Percentiles rank a stretch among this genome's conserved stretches.
phyloP scores from a whole-genome alignment of 2,888 invertebrate species.

The Malachius bipustulatus region DNA sequence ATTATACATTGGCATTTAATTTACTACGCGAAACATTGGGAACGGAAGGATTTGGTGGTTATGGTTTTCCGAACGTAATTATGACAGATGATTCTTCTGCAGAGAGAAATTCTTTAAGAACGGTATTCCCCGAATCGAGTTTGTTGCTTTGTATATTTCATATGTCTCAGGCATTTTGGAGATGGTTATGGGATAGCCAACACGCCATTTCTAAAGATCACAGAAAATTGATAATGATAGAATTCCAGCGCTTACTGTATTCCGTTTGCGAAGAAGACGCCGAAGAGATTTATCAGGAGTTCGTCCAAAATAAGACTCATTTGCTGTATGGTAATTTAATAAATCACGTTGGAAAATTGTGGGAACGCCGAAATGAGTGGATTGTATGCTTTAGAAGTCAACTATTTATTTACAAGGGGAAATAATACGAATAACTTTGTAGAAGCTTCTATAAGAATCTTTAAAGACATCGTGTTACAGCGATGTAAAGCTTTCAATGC shows the following conservation, averaged over 20 bases:
- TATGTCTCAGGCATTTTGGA: constrained; percentile 3
- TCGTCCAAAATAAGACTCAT: background rate
- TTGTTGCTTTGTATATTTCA: constrained; percentile 8
- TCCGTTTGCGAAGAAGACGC: background rate
- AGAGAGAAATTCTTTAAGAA: constrained; percentile 4
- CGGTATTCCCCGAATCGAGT: constrained; percentile 10
- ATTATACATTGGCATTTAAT: constrained; percentile 10
- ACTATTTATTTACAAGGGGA: constrained; percentile 14
- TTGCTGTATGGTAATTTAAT: constrained; percentile 2
- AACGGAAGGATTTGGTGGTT: constrained; percentile 3
- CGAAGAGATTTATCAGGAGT: constrained; percentile 3
- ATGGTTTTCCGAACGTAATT: constrained; percentile 10
- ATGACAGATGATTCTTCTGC: constrained; percentile 8
- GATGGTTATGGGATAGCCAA: constrained; percentile 2
- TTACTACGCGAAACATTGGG: constrained; percentile 6
- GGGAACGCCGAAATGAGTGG: constrained; percentile 14
- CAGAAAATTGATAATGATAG: constrained; percentile 1
- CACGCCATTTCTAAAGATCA: constrained; percentile 2
- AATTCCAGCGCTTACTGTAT: constrained; percentile 2
- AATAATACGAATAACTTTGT: constrained; percentile 18
- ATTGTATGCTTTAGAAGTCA: constrained; percentile 14
- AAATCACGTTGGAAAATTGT: background rate
- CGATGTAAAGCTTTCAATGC: constrained; percentile 18
- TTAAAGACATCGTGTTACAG: constrained; percentile 16
- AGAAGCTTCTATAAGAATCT: constrained; percentile 16